These are phyloP conservation scores for Danio kyathit DNA, from an alignment of 2,797 vertebrate species.

Conservation along the genomic window DNA sequence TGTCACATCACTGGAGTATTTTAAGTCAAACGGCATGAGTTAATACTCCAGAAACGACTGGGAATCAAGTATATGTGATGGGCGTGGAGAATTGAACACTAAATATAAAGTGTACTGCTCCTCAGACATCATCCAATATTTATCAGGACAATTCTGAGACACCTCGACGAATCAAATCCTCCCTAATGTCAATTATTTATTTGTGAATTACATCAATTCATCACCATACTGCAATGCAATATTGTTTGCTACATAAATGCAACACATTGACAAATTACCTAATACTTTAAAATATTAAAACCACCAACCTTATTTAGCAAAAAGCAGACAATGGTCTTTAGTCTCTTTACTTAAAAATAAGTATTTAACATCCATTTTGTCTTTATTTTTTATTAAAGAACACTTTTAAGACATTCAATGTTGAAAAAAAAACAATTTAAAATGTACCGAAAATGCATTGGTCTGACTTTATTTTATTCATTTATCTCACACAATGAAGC, in stretches of 20 bases:
- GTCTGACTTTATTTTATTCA: too few relatives aligned
- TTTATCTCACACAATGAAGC: not conserved
- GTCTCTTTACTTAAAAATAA: not conserved
- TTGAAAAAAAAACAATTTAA: not conserved
- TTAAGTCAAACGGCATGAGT: not conserved
- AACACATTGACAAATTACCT: not conserved
- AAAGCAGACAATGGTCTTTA: not conserved
- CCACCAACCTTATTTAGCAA: not conserved
- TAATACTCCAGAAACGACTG: conserved; percentile 3
- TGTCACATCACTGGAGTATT: conserved; percentile 31
- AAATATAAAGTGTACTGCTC: not conserved
- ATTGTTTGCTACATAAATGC: not conserved
- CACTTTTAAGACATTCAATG: not conserved
- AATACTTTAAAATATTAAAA: too few relatives aligned
- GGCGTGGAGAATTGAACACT: conserved; percentile 3
- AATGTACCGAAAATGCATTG: too few relatives aligned
- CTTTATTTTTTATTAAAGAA: not conserved
- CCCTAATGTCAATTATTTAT: not conserved
- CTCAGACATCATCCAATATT: conserved; percentile 5
- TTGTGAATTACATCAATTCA: not conserved
- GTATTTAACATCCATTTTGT: not conserved
- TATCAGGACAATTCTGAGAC: conserved; percentile 20
- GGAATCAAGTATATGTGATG: not conserved
- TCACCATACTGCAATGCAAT: not conserved
- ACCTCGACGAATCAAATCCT: conserved; percentile 2